These are phyloP conservation scores for Arrhopalites spinosus DNA, from an alignment of 2,888 invertebrate species.

Conservation along the genomic window DNA sequence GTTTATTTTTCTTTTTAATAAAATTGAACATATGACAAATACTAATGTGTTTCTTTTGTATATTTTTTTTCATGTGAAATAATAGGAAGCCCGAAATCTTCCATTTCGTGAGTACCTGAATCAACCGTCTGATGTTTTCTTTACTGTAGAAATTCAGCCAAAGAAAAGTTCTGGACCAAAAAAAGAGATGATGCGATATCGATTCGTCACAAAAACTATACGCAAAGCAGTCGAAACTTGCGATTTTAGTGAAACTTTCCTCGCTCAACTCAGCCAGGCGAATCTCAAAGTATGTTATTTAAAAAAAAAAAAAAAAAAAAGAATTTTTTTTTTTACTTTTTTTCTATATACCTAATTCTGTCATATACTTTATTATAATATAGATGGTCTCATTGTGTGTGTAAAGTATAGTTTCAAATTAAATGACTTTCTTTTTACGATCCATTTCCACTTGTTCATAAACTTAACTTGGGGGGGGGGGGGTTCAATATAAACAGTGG, in stretches of 20 bases:
- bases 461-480: too few relatives aligned
- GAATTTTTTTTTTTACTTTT: neutral
- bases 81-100: slow-evolving; percentile 61
- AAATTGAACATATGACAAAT: too few relatives aligned
- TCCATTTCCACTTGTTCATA: too few relatives aligned
- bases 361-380: too few relatives aligned
- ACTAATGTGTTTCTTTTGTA: slow-evolving; percentile 5
- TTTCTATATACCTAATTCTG: too few relatives aligned
- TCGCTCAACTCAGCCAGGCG: slow-evolving; percentile 53
- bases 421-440: too few relatives aligned
- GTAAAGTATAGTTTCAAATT: too few relatives aligned
- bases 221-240: slow-evolving; percentile 52
- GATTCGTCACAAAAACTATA: slow-evolving; percentile 55
- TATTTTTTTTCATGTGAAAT: slow-evolving; percentile 41
- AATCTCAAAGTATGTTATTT: slow-evolving; percentile 50
- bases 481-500: too few relatives aligned
- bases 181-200: slow-evolving; percentile 52
- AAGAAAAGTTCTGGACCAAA: slow-evolving; percentile 44
- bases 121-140: slow-evolving; percentile 53
- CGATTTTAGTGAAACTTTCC: slow-evolving; percentile 54
- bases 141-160: slow-evolving; percentile 53
- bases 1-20: too few relatives aligned
- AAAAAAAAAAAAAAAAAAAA: neutral
- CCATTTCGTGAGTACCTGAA: slow-evolving; percentile 62
- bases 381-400: too few relatives aligned